Evolutionary conservation across 2,888 invertebrate species (phyloP).

Genomic region (Phymatocera aterrima): DNA sequence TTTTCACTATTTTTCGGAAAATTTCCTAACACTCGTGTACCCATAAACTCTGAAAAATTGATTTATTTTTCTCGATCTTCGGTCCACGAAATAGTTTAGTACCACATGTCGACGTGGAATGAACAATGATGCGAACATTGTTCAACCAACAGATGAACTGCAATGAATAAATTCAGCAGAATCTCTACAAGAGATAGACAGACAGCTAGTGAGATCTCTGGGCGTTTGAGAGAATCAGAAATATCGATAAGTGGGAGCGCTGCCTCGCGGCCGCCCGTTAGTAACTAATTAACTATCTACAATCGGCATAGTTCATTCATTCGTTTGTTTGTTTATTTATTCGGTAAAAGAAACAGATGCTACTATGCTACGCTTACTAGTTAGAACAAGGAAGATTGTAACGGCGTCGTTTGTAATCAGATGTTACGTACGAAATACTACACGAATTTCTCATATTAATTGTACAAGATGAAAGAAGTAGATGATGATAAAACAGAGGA

Average conservation of each 20-base stretch:
- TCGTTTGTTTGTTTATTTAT: background rate
- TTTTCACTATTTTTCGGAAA: no score
- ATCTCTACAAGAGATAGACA: no score
- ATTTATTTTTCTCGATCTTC: no score
- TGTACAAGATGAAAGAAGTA: background rate
- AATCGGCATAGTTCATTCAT: constrained; percentile 26
- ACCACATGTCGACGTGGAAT: no score
- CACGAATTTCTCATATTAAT: background rate
- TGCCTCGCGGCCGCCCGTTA: background rate
- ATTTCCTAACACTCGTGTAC: no score
- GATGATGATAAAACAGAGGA: background rate
- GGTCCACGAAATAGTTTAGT: no score
- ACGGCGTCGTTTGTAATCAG: background rate
- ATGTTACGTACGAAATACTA: background rate
- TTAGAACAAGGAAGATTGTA: background rate
- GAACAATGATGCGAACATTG: no score
- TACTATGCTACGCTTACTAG: no score
- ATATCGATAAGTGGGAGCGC: background rate
- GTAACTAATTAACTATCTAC: no score
- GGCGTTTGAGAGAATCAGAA: background rate
- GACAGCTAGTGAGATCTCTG: constrained; percentile 25
- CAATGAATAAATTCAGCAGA: background rate
- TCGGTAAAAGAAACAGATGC: background rate
- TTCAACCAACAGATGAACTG: background rate
- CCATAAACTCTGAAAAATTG: no score